phyloP scores from a whole-genome alignment of 1,140 invertebrate genomes.

The Propsilocerus akamusi region DNA sequence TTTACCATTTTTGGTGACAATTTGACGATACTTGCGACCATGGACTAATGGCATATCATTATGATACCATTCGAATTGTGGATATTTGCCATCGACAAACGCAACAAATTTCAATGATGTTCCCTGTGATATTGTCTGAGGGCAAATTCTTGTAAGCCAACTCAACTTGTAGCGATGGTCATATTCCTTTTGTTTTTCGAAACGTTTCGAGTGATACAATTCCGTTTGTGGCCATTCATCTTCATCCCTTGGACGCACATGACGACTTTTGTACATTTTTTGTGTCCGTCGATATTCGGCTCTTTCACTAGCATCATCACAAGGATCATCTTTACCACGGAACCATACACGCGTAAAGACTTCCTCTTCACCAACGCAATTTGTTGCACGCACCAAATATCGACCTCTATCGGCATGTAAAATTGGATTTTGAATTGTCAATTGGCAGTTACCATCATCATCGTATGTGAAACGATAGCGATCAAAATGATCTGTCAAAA shows the following conservation, averaged over 20 bases:
- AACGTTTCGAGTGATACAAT: background rate
- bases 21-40: conserved; percentile 6
- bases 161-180: background rate
- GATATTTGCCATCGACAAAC: conserved; percentile 16
- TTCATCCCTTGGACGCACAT: background rate
- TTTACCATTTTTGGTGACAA: conserved; percentile 15
- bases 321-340: conserved; percentile 6
- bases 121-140: background rate
- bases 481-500: conserved; percentile 28
- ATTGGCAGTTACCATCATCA: conserved; percentile 49
- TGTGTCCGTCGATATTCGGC: background rate
- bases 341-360: conserved; percentile 16
- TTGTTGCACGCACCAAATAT: conserved; percentile 50
- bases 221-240: background rate
- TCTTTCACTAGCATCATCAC: background rate
- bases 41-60: conserved; percentile 17
- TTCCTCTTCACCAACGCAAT: conserved; percentile 21
- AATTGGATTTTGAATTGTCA: conserved; percentile 43
- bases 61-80: conserved; percentile 20
- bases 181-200: background rate
- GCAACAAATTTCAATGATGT: background rate
- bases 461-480: conserved; percentile 31
- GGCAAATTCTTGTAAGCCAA: background rate
- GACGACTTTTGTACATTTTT: conserved; percentile 1
- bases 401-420: conserved; percentile 40